These are phyloP conservation scores for Mormyrus hasselquistii DNA, from an alignment of 2,797 vertebrate genomes.

Conservation along the genomic window DNA sequence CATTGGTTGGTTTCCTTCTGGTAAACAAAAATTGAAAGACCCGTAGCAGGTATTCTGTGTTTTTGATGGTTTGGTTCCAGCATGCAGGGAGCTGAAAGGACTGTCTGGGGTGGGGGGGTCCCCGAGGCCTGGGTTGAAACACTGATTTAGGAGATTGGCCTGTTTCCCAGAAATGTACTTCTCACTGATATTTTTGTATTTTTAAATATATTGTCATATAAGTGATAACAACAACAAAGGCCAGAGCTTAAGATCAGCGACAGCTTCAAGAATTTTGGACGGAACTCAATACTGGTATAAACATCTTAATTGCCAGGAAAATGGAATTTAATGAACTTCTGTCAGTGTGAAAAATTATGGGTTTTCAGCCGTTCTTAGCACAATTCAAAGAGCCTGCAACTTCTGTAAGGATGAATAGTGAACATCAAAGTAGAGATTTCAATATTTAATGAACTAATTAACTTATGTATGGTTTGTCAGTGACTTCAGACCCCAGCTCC, in stretches of 20 bases:
- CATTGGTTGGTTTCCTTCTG: background rate
- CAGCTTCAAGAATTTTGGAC: background rate
- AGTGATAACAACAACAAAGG: background rate
- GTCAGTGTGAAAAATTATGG: background rate
- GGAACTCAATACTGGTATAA: background rate
- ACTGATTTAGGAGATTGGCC: background rate
- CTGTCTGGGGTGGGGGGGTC: background rate
- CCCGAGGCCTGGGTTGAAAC: background rate
- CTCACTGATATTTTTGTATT: background rate
- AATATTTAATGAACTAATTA: slow-evolving; percentile 28
- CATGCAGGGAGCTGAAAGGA: background rate
- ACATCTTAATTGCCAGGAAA: slow-evolving; percentile 13
- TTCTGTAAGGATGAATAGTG: background rate
- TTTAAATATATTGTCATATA: background rate
- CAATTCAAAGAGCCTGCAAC: background rate
- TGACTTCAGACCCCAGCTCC: slow-evolving; percentile 11
- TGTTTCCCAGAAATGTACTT: background rate
- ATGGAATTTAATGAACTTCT: slow-evolving; percentile 4
- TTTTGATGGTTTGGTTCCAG: background rate
- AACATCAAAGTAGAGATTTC: slow-evolving; percentile 18
- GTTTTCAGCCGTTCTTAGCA: background rate
- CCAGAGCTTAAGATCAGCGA: slow-evolving; percentile 8
- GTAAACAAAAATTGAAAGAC: background rate
- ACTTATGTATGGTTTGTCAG: slow-evolving; percentile 20
- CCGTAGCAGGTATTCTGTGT: background rate